A percentile compares a stretch with the other conserved stretches of the same genome.
These are phyloP conservation scores for Ephestia elutella DNA, from an alignment of 1,140 invertebrate genomes.

Conservation along the genomic window DNA sequence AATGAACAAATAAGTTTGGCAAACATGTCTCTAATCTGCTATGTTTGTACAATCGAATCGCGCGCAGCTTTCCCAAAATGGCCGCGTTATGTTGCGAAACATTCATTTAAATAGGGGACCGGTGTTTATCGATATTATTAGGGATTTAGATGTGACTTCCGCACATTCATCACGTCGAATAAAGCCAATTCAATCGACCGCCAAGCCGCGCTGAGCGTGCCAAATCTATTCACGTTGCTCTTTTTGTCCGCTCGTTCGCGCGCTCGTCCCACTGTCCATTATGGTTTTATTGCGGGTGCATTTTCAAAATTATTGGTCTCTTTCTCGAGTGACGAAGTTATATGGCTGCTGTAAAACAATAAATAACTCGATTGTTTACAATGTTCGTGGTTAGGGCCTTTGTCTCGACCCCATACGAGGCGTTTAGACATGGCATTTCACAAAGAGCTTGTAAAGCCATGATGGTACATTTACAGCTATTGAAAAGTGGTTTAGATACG, in stretches of 20 bases:
- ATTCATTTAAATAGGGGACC: constrained; percentile 57
- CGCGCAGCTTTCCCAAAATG: constrained; percentile 52
- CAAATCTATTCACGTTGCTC: constrained; percentile 61
- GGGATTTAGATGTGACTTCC: constrained; percentile 53
- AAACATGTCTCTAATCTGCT: constrained; percentile 52
- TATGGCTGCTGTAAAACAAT: constrained; percentile 68
- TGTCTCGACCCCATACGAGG: constrained; percentile 45
- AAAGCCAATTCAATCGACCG: constrained; percentile 32
- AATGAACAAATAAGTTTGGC: constrained; percentile 52
- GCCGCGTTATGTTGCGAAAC: constrained; percentile 58
- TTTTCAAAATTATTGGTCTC: constrained; percentile 51
- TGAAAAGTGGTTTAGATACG: constrained; percentile 30
- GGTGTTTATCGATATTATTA: constrained; percentile 68
- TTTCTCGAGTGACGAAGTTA: constrained; percentile 47
- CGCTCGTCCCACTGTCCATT: constrained; percentile 37
- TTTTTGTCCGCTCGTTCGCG: constrained; percentile 37
- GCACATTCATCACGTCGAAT: constrained; percentile 53
- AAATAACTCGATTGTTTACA: constrained; percentile 60
- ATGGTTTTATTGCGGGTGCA: constrained; percentile 63
- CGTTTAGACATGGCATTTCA: constrained; percentile 38
- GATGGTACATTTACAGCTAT: constrained; percentile 46
- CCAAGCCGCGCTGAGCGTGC: constrained; percentile 43
- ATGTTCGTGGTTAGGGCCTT: constrained; percentile 32
- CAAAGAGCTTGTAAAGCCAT: constrained; percentile 43
- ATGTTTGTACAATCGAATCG: constrained; percentile 35